Base-by-base conservation (phyloP, 1,140 invertebrate species). In the Apolygus lucorum region DNA sequence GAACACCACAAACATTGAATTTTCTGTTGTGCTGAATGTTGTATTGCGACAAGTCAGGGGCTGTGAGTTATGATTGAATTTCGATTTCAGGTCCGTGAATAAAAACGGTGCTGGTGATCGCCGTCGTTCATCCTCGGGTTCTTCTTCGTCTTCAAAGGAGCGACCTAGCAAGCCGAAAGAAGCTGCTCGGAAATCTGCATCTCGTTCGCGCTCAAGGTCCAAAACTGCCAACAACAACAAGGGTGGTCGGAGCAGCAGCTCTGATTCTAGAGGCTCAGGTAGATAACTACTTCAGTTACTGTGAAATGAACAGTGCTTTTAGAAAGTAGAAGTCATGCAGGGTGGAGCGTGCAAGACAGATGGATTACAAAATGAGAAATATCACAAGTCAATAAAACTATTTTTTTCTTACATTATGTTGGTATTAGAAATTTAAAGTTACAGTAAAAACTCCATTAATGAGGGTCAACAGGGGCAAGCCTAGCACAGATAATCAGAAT, bases 211-310 rank as follows among this genome's bases (percentile, higher is more conserved):
- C 13, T 74, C 75, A 26, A 73, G 74, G 27, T 74, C 74, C 21
- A 72, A 64, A 28, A 59, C 68, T 29, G 75, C 74, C 13, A 70
- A 68, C 22, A 74, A 76, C 71, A 75, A 76, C 71, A 65, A 28
- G 4, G 54, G 54, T 22, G 79, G 77, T 28, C 76, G 78, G 2
- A 80, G 78, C 62, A 79, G 77, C 28, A 81, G 77, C 34, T 79
- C 79, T 1, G 79, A 75, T 21, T 78, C 79, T 0, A 66, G 70
- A 28, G 70, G 24, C 13, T 73, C 73, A 54, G 71, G 73, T 72
- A 42, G 1, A n/a, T n/a, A n/a, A n/a, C n/a, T n/a, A n/a, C n/a
- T n/a, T n/a, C n/a, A n/a, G n/a, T n/a, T n/a, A n/a, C n/a, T n/a
- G n/a, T n/a, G n/a, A n/a, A n/a, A n/a, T n/a, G n/a, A n/a, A n/a